Conservation (phyloP, 2,113 vertebrate species). For the Halichoerus grypus region DNA sequence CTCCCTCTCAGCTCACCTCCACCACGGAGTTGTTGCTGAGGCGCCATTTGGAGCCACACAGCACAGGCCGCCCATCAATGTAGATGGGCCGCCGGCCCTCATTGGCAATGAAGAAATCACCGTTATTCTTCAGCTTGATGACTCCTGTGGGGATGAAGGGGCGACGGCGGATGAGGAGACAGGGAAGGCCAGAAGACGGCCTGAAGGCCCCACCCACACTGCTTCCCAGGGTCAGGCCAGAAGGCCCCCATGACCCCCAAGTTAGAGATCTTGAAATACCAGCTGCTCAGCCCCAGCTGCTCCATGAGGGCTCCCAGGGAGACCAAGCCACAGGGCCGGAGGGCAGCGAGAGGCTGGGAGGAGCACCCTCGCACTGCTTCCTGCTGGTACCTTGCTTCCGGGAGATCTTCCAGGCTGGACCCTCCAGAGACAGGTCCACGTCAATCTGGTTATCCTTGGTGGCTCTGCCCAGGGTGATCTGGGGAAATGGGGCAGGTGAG, state of each 20-base stretch:
- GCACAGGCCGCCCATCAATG: constrained; percentile 95
- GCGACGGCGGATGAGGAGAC: rapidly evolving
- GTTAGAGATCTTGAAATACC: not conserved
- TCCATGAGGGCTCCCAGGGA: not conserved
- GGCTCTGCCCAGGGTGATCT: constrained; percentile 96
- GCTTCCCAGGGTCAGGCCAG: not conserved
- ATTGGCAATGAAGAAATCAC: constrained; percentile 97
- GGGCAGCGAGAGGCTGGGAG: not conserved
- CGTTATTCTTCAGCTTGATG: constrained; percentile 97
- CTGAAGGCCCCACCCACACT: not conserved
- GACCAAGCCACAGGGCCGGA: not conserved
- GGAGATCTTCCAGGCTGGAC: constrained; percentile 98
- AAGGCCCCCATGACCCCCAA: not conserved
- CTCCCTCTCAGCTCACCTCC: constrained; percentile 88
- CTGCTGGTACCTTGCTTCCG: constrained; percentile 93
- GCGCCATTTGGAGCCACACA: constrained; percentile 97
- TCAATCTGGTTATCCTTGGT: constrained; percentile 99
- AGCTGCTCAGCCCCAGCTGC: not conserved
- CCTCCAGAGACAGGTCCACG: constrained; percentile 96
- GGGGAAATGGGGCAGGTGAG: constrained; percentile 58
- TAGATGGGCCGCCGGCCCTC: constrained; percentile 96
- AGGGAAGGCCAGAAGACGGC: not conserved
- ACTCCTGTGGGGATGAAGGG: constrained; percentile 87
- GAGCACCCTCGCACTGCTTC: not conserved
- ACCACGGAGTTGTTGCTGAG: constrained; percentile 98